Evolutionary conservation across 2,797 vertebrate species (phyloP), one percentile per base, ranked within the genome.

Genomic region (Gallirallus australis): DNA sequence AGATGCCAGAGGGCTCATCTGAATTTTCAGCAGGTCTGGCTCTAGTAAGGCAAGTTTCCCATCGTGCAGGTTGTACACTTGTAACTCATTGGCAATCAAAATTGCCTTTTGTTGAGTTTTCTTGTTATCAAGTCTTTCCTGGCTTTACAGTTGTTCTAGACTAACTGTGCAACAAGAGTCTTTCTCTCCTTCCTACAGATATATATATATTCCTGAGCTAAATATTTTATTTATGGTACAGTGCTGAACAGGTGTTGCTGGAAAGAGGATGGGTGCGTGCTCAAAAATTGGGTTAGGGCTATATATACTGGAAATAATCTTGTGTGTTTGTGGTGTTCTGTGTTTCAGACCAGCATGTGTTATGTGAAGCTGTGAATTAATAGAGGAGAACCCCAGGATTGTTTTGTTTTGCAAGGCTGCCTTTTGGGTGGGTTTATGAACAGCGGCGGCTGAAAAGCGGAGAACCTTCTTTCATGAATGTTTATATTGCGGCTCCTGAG

Each of bases 131-230:
- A 21, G 11, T 27, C 25, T 75, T 75, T 81, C 25, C 48, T 14
- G 47, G 12, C 6, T 60, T 90, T 90, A 50, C 78, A 35, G 45
- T 81, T 93, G 48, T 61, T 56, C 28, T 10, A 24, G 77, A 27
- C 50, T 17, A 40, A 0, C 53, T 9, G 3, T 53, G 25, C 42
- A 61, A 0, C 23, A 37, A 12, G 8, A 47, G 4, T 53, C 8
- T 37, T 60, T 11, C 14, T 63, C 30, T 89, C 21, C 35, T 78
- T 92, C 25, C 2, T 73, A 25, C 33, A 73, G 18, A 47, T 53
- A 11, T 19, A 45, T 45, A 6, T 5, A 2, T 66, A 27, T 89
- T 71, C n/a, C 39, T 40, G 33, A 71, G 52, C 17, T 23, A 81
- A 40, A 25, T 47, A 9, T 0, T 52, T 64, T 10, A 56, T 57